A percentile compares a stretch with the other conserved stretches of the same genome.
Conservation (phyloP, 2,888 invertebrate genomes). For the Lithophane semibrunnea region DNA sequence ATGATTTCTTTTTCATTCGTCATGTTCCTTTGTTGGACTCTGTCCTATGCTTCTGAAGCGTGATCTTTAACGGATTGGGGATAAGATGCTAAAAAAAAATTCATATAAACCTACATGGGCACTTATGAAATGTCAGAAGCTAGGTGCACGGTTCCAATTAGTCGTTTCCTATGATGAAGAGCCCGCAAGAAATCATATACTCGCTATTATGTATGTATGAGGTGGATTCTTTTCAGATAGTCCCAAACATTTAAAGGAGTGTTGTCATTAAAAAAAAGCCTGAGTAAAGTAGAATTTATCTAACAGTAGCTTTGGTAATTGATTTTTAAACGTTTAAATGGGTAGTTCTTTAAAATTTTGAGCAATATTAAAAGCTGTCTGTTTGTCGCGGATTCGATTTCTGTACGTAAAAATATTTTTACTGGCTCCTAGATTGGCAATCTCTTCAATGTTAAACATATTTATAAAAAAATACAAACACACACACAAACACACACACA, state of each 20-base stretch:
- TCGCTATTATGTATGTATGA: too few species aligned
- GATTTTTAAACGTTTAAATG: too few species aligned
- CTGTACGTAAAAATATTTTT: not conserved
- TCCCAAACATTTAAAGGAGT: too few species aligned
- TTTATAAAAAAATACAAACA: not conserved
- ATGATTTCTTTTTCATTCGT: slow-evolving; percentile 35
- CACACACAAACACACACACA: not conserved
- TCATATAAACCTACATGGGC: not conserved
- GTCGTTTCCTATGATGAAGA: not conserved
- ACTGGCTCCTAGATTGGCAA: not conserved
- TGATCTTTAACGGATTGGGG: slow-evolving; percentile 2
- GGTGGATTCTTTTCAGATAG: too few species aligned
- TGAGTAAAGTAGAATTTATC: too few species aligned
- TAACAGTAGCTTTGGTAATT: too few species aligned
- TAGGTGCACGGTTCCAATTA: not conserved
- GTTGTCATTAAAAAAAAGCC: too few species aligned
- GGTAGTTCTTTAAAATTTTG: not conserved
- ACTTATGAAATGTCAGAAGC: not conserved
- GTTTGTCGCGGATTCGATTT: not conserved
- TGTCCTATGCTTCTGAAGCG: slow-evolving; percentile 3
- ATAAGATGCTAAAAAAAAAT: not conserved
- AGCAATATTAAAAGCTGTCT: not conserved
- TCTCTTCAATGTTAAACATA: not conserved
- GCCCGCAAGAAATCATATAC: not conserved
- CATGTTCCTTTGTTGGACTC: slow-evolving; percentile 32